A percentile compares a stretch with the other conserved stretches of the same genome.
phyloP scores from a whole-genome alignment of 2,113 vertebrate species.

The Ailurus styani region DNA sequence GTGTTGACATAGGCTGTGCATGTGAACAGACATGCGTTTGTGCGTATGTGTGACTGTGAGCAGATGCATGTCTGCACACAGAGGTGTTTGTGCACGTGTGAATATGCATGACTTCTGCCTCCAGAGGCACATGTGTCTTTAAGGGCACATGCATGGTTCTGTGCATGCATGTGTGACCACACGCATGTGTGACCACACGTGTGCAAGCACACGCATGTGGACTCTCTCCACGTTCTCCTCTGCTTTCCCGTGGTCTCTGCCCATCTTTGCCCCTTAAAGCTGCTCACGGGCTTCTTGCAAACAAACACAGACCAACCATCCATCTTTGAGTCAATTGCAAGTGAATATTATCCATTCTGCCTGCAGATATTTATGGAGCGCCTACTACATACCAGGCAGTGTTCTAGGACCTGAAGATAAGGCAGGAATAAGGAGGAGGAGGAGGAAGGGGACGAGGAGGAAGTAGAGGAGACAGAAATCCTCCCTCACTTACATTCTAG shows the following conservation, averaged over 20 bases:
- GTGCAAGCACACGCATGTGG: accelerated
- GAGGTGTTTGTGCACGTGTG: neutral
- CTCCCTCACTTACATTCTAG: neutral
- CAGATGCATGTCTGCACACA: neutral
- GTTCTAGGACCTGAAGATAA: neutral
- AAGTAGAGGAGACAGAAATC: neutral
- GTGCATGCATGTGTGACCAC: neutral
- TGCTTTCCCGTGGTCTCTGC: neutral
- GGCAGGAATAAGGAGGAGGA: too few species aligned
- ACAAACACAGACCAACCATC: neutral
- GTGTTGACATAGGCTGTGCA: neutral
- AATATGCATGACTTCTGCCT: neutral
- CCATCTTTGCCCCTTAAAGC: neutral
- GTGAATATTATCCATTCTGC: neutral
- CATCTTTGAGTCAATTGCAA: neutral
- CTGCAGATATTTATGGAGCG: neutral
- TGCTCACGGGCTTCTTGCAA: neutral
- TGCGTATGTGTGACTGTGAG: neutral
- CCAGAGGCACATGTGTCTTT: accelerated
- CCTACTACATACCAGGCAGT: neutral
- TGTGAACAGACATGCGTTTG: too few species aligned
- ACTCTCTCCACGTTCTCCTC: neutral
- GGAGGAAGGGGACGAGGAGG: too few species aligned
- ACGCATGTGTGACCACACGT: neutral
- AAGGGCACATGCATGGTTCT: neutral